Evolutionary conservation across 2,888 invertebrate genomes (phyloP).

Genomic region (Diloba caeruleocephala): DNA sequence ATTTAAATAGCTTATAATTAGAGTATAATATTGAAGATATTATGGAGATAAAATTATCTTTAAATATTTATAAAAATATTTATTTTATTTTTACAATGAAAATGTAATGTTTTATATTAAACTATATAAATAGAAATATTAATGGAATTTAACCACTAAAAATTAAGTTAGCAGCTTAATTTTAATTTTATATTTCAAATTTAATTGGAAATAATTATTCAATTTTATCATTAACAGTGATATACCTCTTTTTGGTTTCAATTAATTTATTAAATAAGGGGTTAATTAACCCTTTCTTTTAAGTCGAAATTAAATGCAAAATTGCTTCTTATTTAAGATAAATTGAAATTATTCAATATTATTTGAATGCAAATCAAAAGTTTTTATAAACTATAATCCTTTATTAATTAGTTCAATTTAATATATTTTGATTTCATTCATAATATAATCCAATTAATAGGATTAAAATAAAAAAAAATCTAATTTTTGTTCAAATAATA

Average conservation of each 20-base stretch:
- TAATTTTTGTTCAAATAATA: slow-evolving; percentile 68
- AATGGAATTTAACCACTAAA: slow-evolving; percentile 84
- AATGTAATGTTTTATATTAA: slow-evolving; percentile 91
- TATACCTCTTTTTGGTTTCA: slow-evolving; percentile 90
- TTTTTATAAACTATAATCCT: slow-evolving; percentile 81
- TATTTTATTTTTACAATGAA: slow-evolving; percentile 90
- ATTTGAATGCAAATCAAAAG: slow-evolving; percentile 82
- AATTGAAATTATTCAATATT: slow-evolving; percentile 73
- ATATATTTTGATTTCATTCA: slow-evolving; percentile 82
- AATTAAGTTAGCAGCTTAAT: slow-evolving; percentile 91
- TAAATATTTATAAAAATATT: slow-evolving; percentile 72
- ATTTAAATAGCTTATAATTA: slow-evolving; percentile 78
- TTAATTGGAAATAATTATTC: slow-evolving; percentile 87
- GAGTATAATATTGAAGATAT: slow-evolving; percentile 82
- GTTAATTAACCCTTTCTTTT: slow-evolving; percentile 78
- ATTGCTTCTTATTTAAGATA: slow-evolving; percentile 89
- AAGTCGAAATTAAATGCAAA: slow-evolving; percentile 84
- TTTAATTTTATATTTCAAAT: slow-evolving; percentile 84
- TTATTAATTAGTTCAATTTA: slow-evolving; percentile 75
- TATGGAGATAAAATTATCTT: slow-evolving; percentile 70
- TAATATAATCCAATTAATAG: slow-evolving; percentile 82
- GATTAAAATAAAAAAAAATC: slow-evolving; percentile 85
- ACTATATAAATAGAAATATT: slow-evolving; percentile 90
- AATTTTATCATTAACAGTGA: slow-evolving; percentile 91
- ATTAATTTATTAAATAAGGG: slow-evolving; percentile 85